Base-by-base conservation (phyloP, 2,113 vertebrate genomes). In the Chloroceryle aenea region DNA sequence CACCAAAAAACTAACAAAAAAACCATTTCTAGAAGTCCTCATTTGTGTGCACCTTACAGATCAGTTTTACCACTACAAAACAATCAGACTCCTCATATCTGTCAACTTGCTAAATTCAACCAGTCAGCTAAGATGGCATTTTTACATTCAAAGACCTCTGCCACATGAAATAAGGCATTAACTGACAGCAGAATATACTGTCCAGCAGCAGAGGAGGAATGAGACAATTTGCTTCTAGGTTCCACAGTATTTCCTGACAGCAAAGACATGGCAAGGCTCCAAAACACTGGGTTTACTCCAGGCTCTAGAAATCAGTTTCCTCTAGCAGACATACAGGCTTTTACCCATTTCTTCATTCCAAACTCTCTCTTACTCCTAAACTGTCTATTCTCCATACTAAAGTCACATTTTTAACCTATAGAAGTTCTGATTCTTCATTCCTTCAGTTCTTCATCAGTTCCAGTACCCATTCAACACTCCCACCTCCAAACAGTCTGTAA, bases 181-280 rank as follows among this genome's bases (percentile, higher is more conserved):
- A 79, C 26, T 76, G 72, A 95, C 55, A 93, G 71, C 23, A 79
- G 42, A 21, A 59, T 38, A 93, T 73, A 61, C 17, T 61, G 45
- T 75, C 87, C 95, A n/a, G n/a, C 40, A 85, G 63, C 58, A 93
- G 12, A 83, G 42, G 12, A 94, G 22, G n/a, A 80, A 95, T 3
- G 30, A 85, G 67, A 92, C 36, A 43, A 79, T 85, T 64, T 87
- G 81, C 85, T 85, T 79, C 66, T 58, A 79, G 71, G 59, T 86
- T 92, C 90, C 67, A 83, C 19, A 90, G 22, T 80, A 85, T 7
- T 85, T 88, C 74, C 78, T 90, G 90, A 94, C 75, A 94, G 79
- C 59, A 92, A 90, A 93, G 78, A 69, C 66, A 58, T 16, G 27
- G 75, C 67, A 85, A 76, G 59, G 74, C 29, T 90, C 75, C 85